Evolutionary conservation across 2,797 vertebrate genomes (phyloP), one percentile per base, ranked within the genome.

Genomic region (Phoeniculus purpureus): DNA sequence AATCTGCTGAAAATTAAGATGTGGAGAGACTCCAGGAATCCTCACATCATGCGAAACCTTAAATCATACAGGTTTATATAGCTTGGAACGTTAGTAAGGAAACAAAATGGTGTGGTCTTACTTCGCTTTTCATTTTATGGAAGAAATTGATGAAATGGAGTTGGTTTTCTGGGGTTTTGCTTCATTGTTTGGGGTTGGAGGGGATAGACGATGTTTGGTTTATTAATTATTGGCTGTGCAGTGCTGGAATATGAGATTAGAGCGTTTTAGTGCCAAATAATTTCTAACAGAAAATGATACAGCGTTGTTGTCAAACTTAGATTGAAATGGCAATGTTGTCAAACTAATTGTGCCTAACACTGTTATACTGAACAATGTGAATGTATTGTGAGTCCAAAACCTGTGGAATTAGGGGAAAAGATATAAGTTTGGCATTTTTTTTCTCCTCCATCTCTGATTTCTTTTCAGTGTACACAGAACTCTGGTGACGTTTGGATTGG

Each of bases 111-210:
- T 34, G 1, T 19, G 6, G 25, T 66, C 12, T 78, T 74, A n/a
- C 7, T 82, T 85, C 80, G 29, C 7, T 21, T 77, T 10, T 45
- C 27, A 19, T 73, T 64, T 61, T 29, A 25, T 34, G 56, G 37
- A 48, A 56, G 7, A 15, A 60, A 55, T 31, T 2, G 0, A 3
- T 1, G 0, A 43, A 43, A 43, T 43, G 43, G 43, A 13, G 16
- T 43, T 43, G 43, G 43, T 43, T 43, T 14, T 26, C 3, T 15
- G 4, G 5, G 9, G 0, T 8, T 34, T 45, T 43, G 3, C 40
- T 65, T 65, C 0, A 1, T 31, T 47, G 8, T 20, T 23, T 43
- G 17, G n/a, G 6, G 27, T 10, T 71, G 22, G 2, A 29, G 12
- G 8, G 6, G 2, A 21, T 48, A 27, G 29, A 7, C 65, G 34